Evolutionary conservation across 2,113 vertebrate species (phyloP).

Genomic region (Fulmarus glacialis): DNA sequence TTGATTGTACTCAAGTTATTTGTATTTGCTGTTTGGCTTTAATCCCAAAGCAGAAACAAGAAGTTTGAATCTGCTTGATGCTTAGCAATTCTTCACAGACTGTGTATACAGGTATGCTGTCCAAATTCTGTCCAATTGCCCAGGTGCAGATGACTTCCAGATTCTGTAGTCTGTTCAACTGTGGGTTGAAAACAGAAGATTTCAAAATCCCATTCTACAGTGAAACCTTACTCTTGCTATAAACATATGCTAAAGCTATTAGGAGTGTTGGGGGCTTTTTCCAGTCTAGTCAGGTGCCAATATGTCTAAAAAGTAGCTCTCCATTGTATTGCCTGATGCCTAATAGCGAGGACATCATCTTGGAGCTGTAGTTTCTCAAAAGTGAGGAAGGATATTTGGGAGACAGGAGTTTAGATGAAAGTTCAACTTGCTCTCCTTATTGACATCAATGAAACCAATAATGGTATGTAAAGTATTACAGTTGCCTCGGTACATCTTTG

Average conservation of each 20-base stretch:
- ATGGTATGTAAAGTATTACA: neutral
- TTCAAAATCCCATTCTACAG: neutral
- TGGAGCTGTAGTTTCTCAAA: neutral
- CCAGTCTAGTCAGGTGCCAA: neutral
- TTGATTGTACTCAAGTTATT: neutral
- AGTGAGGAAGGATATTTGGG: neutral
- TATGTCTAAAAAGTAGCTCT: neutral
- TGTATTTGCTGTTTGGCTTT: neutral
- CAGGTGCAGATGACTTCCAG: neutral
- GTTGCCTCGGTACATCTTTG: accelerated
- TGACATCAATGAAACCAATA: neutral
- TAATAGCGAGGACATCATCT: neutral
- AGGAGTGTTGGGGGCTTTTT: neutral
- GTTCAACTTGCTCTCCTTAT: neutral
- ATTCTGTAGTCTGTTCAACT: neutral
- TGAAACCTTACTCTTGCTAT: neutral
- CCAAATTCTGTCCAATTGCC: neutral
- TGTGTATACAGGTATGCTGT: neutral
- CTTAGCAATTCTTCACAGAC: neutral
- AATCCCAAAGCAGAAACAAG: neutral
- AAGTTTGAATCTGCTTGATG: neutral
- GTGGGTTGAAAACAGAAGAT: neutral
- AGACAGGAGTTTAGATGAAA: neutral
- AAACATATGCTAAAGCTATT: neutral
- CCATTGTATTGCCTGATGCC: neutral